Conservation (phyloP, 2,113 vertebrate genomes). For the Epinephelus moara region DNA sequence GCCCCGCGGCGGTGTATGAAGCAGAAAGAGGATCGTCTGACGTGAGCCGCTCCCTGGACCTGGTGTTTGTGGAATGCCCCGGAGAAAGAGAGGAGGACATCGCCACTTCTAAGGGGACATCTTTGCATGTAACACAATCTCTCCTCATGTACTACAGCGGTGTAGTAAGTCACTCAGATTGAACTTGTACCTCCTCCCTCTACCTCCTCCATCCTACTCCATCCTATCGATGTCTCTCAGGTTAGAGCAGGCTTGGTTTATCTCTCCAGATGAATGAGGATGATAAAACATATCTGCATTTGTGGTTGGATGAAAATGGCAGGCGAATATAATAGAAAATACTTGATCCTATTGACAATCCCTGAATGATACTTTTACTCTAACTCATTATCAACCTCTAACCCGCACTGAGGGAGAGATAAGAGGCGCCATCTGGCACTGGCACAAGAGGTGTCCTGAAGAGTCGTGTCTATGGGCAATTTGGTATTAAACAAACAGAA, state of each 20-base stretch:
- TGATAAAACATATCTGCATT: conserved; percentile 50
- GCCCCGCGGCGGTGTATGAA: conserved; percentile 80
- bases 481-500: conserved; percentile 53
- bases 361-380: conserved; percentile 32
- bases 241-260: conserved; percentile 46
- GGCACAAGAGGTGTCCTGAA: conserved; percentile 42
- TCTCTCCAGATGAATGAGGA: conserved; percentile 52
- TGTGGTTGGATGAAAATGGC: conserved; percentile 46
- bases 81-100: conserved; percentile 73
- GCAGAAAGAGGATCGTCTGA: conserved; percentile 79
- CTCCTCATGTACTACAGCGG: conserved; percentile 22
- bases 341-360: conserved; percentile 45
- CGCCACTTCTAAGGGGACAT: conserved; percentile 61
- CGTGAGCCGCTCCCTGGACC: conserved; percentile 72
- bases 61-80: conserved; percentile 75
- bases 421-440: conserved; percentile 38
- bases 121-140: conserved; percentile 63
- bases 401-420: conserved; percentile 35
- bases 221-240: conserved; percentile 31
- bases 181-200: conserved; percentile 27
- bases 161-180: conserved; percentile 33
- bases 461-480: conserved; percentile 29
- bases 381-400: conserved; percentile 24
- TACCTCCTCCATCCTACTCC: conserved; percentile 30
- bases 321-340: conserved; percentile 32